Evolutionary conservation across 2,888 invertebrate genomes (phyloP), one percentile per base, ranked within the genome.

Genomic region (Crossocerus cetratus): DNA sequence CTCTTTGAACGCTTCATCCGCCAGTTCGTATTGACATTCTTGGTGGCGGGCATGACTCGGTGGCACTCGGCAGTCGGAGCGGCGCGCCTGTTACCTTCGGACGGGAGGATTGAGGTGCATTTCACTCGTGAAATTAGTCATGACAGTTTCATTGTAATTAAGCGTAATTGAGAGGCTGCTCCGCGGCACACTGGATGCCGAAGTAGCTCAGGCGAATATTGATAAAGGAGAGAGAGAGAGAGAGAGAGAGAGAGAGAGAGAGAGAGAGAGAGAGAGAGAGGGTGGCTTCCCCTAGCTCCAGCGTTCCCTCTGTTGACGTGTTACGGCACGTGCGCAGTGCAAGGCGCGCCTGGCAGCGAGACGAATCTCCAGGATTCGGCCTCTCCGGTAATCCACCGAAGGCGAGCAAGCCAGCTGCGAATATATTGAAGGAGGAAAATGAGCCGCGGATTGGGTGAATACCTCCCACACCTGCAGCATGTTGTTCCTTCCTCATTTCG

Each of bases 401-500:
- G 60, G 60, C 54, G 62, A 20, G 45, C 43, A 43, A 55, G 45
- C 54, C 14, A 45, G 18, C 21, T 62, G n/a, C 43, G 44, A 65
- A 60, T 45, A 62, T 70, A 23, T 14, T 16, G 49, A 70, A 59
- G 59, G 32, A 65, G 68, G 78, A 76, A 78, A 80, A 81, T 53
- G 75, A 76, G 76, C 57, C 58, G 56, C 42, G 68, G 54, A 73
- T 72, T 63, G 74, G 63, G 64, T 58, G 73, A 73, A 72, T 80
- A 78, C 23, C 32, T 32, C 32, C 32, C 8, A 32, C 32, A 8
- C 32, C 32, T 5, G 1, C 8, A 32, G 8, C 56, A 74, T 78
- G 75, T 77, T 80, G 77, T 74, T 78, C 80, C 69, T 76, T 77
- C 66, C 72, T 86, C 84, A 80, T 85, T 85, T 86, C 82, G 77